These are phyloP conservation scores for Amblyopsis hoosieri DNA, from an alignment of 2,797 vertebrate species.

Conservation along the genomic window DNA sequence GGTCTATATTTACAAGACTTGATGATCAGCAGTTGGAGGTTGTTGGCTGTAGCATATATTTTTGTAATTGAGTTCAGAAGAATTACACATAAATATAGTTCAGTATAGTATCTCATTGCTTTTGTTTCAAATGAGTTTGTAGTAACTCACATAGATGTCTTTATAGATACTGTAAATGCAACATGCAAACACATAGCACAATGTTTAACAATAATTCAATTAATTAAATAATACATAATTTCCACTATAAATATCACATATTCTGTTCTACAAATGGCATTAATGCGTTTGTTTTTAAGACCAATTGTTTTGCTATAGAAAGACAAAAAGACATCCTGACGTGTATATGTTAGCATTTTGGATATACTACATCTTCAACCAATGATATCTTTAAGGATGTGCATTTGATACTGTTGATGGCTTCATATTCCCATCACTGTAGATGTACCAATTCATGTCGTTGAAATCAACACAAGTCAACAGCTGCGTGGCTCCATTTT, in stretches of 20 bases:
- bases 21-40: too few species aligned
- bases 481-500: constrained; percentile 40
- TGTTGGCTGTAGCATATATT: too few species aligned
- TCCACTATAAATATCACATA: background rate
- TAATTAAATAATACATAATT: background rate
- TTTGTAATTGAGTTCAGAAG: too few species aligned
- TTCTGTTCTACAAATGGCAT: constrained; percentile 23
- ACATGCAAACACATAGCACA: too few species aligned
- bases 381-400: constrained; percentile 56
- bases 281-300: constrained; percentile 38
- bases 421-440: constrained; percentile 43
- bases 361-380: constrained; percentile 62
- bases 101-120: too few species aligned
- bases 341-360: constrained; percentile 56
- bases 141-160: background rate
- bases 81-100: too few species aligned
- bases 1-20: background rate
- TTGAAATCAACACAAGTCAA: constrained; percentile 34
- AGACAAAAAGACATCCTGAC: constrained; percentile 40
- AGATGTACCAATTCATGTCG: constrained; percentile 44
- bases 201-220: background rate
- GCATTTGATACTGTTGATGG: constrained; percentile 67
- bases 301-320: constrained; percentile 37
- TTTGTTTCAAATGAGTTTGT: too few species aligned
- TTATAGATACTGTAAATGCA: background rate